A percentile compares a stretch with the other conserved stretches of the same genome.
Conservation (phyloP, 2,113 vertebrate species). For the Hystrix brachyura region DNA sequence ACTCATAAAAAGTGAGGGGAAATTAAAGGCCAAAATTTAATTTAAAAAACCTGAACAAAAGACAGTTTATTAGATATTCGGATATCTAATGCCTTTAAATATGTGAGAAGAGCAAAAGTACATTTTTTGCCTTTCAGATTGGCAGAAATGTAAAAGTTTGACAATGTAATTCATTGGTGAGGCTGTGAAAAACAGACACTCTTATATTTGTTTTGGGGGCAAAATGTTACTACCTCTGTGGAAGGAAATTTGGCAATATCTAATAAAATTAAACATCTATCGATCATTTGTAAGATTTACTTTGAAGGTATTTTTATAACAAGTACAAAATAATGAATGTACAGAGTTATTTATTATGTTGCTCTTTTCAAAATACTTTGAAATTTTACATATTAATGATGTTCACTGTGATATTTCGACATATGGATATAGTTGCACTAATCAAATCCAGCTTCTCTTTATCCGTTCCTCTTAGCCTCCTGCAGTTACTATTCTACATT, state of each 20-base stretch:
- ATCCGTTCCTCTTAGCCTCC: not conserved
- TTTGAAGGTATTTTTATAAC: not conserved
- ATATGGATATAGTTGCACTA: not conserved
- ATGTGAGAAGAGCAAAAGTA: not conserved
- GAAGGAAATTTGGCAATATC: not conserved
- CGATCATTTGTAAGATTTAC: not conserved
- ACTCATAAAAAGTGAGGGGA: not conserved
- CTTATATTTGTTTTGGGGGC: not conserved
- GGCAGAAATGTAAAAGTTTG: not conserved
- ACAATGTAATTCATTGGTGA: not conserved
- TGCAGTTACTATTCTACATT: not conserved
- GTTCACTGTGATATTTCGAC: not conserved
- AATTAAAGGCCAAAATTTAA: not conserved
- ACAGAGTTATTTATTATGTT: not conserved
- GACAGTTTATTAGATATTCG: not conserved
- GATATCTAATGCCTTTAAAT: not conserved
- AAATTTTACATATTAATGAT: not conserved
- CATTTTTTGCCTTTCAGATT: not conserved
- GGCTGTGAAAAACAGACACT: not conserved
- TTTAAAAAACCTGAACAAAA: not conserved
- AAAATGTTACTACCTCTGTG: not conserved
- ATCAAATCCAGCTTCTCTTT: not conserved
- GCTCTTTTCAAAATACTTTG: not conserved
- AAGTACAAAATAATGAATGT: not conserved
- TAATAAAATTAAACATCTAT: constrained; percentile 14